Percentiles rank a stretch among this genome's conserved stretches.
Evolutionary conservation across 2,888 invertebrate genomes (phyloP).

Genomic region (Chymomyza caudatula): DNA sequence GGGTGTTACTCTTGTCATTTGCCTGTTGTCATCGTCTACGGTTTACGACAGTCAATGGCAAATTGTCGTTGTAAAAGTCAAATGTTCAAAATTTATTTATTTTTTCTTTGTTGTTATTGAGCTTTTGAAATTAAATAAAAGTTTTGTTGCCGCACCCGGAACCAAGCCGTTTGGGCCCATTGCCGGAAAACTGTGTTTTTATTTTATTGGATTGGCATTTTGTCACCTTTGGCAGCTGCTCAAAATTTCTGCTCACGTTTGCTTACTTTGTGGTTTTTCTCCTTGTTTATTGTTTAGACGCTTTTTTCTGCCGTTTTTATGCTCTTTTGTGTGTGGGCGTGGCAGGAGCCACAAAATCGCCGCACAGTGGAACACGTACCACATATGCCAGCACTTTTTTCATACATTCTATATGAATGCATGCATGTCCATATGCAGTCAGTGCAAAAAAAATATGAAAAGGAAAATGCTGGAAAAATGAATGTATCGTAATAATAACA

Average conservation of each 20-base stretch:
- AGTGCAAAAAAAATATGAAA: background rate
- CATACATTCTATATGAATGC: background rate
- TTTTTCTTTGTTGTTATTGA: constrained; percentile 28
- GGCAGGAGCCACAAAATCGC: constrained; percentile 50
- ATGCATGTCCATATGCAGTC: background rate
- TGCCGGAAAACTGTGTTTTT: constrained; percentile 48
- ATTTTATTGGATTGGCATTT: constrained; percentile 58
- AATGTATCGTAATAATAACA: constrained; percentile 33
- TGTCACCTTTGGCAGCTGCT: constrained; percentile 49
- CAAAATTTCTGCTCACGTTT: constrained; percentile 54
- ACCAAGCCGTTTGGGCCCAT: constrained; percentile 25
- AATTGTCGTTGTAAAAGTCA: constrained; percentile 69
- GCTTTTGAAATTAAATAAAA: constrained; percentile 68
- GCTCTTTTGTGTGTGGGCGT: background rate
- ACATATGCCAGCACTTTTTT: background rate
- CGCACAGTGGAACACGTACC: constrained; percentile 48
- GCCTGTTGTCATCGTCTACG: constrained; percentile 15
- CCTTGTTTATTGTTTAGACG: constrained; percentile 66
- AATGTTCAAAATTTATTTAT: constrained; percentile 70
- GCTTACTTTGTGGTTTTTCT: constrained; percentile 24
- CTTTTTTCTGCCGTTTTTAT: constrained; percentile 27
- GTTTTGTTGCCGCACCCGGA: constrained; percentile 27
- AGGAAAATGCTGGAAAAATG: background rate
- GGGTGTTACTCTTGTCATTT: background rate
- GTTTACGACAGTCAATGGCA: constrained; percentile 61